Evolutionary conservation across 2,888 invertebrate species (phyloP), one percentile per base, ranked within the genome.

Genomic region (Syrista parreyssii): DNA sequence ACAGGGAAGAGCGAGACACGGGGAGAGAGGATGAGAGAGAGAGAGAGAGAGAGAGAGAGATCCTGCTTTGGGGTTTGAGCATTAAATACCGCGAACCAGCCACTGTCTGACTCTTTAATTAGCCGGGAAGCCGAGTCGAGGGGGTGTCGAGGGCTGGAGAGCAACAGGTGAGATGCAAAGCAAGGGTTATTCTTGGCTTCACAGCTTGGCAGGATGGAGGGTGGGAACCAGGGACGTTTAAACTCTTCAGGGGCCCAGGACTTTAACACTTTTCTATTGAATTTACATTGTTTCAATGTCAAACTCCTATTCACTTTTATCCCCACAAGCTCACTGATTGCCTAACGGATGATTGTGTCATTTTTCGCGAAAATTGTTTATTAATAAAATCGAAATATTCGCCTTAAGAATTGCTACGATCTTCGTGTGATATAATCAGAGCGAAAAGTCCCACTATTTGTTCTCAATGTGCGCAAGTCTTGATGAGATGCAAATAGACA

Each of bases 91-190:
- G 86, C 86, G 84, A 87, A 86, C 85, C 86, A 87, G 88, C 88
- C 89, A 82, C 87, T 86, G 88, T 87, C 89, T 88, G 89, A 88
- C 89, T 90, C 89, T 90, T 90, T 90, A 90, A 90, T 90, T 90
- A 90, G 88, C 87, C 88, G 81, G 86, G 81, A 84, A 88, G 86
- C 34, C n/a, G 68, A 40, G 78, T 69, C 76, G 78, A 81, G 83
- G 82, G 82, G 86, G 86, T 88, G 89, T 87, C 85, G 88, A 90
- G 89, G 88, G 88, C 85, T 35, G 86, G 79, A 80, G 87, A 89
- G 90, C 90, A 90, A 90, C 90, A 90, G 90, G 90, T 90, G 90
- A 89, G 89, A 90, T 90, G 90, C 88, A 90, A 90, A 90, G 90
- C 89, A 90, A 90, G 90, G 90, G 90, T 90, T 90, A 89, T 89